Percentiles rank a stretch among this genome's conserved stretches.
phyloP scores from a whole-genome alignment of 2,888 invertebrate genomes.

The Lordiphosa andalusiaca region DNA sequence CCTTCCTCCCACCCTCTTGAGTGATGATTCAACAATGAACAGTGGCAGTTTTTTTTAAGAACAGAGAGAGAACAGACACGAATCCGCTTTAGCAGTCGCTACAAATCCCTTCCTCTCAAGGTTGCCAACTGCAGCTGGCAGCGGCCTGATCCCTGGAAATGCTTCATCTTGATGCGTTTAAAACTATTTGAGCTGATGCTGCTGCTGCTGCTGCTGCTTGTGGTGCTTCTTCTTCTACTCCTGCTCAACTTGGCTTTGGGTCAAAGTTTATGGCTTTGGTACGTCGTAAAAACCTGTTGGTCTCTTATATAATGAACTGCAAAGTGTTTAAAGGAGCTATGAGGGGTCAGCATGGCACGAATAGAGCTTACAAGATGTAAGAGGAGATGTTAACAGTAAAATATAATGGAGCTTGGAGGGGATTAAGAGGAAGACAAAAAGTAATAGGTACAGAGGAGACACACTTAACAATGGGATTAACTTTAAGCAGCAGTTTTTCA shows the following conservation, averaged over 20 bases:
- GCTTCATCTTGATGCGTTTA: constrained; percentile 44
- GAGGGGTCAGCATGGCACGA: not conserved
- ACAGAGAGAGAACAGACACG: constrained; percentile 2
- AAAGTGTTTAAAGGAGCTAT: constrained; percentile 26
- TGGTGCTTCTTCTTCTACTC: not conserved
- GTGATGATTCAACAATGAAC: constrained; percentile 72
- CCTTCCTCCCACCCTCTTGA: constrained; percentile 29
- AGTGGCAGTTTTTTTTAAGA: constrained; percentile 56
- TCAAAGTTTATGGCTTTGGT: constrained; percentile 67
- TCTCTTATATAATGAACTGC: constrained; percentile 44
- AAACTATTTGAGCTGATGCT: constrained; percentile 65
- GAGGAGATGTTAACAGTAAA: constrained; percentile 55
- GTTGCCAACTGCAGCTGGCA: constrained; percentile 39
- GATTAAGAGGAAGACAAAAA: constrained; percentile 22
- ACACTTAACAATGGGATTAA: too few species aligned
- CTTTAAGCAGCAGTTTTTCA: too few species aligned
- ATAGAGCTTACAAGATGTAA: constrained; percentile 48
- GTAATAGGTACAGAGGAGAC: not conserved
- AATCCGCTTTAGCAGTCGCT: constrained; percentile 38
- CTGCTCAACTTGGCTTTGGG: constrained; percentile 56
- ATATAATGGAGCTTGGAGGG: constrained; percentile 30
- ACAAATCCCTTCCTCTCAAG: constrained; percentile 23
- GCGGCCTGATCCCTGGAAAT: constrained; percentile 29
- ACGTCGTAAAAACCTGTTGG: constrained; percentile 69
- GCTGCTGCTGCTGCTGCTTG: constrained; percentile 48